Conservation (phyloP, 53 echinoderm and acorn worm genomes). For the Luidia sarsii region DNA sequence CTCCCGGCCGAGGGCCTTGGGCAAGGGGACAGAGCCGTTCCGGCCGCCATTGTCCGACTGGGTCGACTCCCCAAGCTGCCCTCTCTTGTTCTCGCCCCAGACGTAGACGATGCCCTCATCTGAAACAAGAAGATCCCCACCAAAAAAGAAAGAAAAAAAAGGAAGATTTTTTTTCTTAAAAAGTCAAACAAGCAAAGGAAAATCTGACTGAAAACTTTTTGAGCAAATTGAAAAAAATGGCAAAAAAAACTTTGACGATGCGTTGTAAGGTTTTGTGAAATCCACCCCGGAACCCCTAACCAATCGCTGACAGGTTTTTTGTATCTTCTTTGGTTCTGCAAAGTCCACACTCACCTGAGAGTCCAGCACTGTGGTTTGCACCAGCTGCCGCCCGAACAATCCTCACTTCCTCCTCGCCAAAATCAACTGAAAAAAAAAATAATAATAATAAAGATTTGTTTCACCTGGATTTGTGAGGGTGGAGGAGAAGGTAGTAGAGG, state of each 20-base stretch:
- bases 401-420: conserved; percentile 34
- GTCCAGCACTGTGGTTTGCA: conserved; percentile 74
- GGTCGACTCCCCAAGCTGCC: conserved; percentile 67
- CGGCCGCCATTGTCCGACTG: conserved; percentile 28
- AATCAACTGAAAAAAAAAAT: conserved; percentile 13
- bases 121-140: too few species aligned
- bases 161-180: too few species aligned
- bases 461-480: too few species aligned
- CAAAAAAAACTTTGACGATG: not conserved
- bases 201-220: too few species aligned
- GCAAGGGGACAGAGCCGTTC: conserved; percentile 38
- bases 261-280: not conserved
- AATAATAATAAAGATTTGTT: too few species aligned
- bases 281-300: not conserved
- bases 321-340: not conserved
- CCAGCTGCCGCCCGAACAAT: conserved; percentile 69
- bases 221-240: not conserved
- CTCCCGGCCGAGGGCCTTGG: conserved; percentile 52
- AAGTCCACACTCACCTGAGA: conserved; percentile 75
- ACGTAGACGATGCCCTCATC: conserved; percentile 65
- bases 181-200: too few species aligned
- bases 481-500: too few species aligned
- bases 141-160: too few species aligned
- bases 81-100: conserved; percentile 92
- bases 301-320: not conserved